A percentile compares a stretch with the other conserved stretches of the same genome.
phyloP scores from a whole-genome alignment of 92 coral and sea anemone species.

The Palythoa caribaeorum region DNA sequence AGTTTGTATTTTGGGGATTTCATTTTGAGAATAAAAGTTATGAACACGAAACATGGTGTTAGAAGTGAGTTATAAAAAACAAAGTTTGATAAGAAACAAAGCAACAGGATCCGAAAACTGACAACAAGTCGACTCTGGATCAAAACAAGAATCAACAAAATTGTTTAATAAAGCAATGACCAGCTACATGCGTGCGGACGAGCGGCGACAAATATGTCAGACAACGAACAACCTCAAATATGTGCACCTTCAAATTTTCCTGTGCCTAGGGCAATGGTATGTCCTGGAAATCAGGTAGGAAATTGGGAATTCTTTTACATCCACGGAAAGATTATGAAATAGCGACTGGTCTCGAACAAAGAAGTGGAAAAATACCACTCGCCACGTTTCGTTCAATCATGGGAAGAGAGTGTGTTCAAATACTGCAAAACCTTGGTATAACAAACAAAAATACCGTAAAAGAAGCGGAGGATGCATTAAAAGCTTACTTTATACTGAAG shows the following conservation, averaged over 20 bases:
- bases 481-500: conserved; percentile 40
- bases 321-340: background rate
- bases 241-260: background rate
- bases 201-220: conserved; percentile 23
- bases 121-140: conserved; percentile 26
- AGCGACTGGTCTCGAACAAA: conserved; percentile 15
- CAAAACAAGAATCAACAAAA: conserved; percentile 2
- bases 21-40: no score
- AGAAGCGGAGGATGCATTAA: no score
- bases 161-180: conserved; percentile 3
- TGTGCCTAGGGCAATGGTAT: background rate
- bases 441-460: background rate
- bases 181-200: conserved; percentile 1
- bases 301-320: conserved; percentile 21
- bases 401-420: background rate
- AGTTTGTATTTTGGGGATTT: no score
- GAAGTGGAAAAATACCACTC: background rate
- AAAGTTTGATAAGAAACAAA: background rate
- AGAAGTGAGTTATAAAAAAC: no score
- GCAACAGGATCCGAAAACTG: conserved; percentile 15
- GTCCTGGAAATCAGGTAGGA: background rate
- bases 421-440: no score
- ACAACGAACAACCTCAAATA: no score
- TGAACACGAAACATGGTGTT: no score
- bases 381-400: conserved; percentile 17